These are phyloP conservation scores for Colistium nudipinnis DNA, from an alignment of 2,113 vertebrate genomes.

Conservation along the genomic window DNA sequence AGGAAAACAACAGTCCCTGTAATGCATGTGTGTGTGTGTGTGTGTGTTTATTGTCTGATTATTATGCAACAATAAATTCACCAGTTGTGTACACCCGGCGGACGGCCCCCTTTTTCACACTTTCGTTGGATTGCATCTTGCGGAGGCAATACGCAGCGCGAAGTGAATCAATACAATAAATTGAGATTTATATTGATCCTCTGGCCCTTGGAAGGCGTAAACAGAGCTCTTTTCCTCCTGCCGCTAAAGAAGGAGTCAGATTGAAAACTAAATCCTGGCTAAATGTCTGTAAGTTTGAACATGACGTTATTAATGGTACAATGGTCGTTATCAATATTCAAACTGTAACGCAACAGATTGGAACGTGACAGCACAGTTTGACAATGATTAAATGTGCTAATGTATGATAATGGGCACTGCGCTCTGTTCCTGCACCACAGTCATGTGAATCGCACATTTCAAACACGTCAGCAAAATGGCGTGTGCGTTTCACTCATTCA, in stretches of 20 bases:
- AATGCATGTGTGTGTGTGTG: constrained; percentile 50
- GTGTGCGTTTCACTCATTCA: constrained; percentile 47
- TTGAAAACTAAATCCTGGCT: background rate
- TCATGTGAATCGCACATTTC: constrained; percentile 43
- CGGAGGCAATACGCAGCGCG: constrained; percentile 35
- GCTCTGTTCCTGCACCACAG: background rate
- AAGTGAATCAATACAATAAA: constrained; percentile 71
- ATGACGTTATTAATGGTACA: background rate
- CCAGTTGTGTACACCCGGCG: constrained; percentile 20
- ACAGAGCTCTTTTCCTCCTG: constrained; percentile 27
- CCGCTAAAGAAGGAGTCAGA: constrained; percentile 37
- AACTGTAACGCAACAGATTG: constrained; percentile 29
- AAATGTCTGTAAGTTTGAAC: background rate
- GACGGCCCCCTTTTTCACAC: constrained; percentile 29
- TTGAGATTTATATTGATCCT: constrained; percentile 62
- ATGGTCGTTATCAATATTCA: background rate
- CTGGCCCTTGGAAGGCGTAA: constrained; percentile 40
- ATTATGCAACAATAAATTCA: constrained; percentile 58
- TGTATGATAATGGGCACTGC: constrained; percentile 5
- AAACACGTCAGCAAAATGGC: constrained; percentile 37
- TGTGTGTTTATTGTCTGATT: constrained; percentile 51
- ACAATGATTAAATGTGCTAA: constrained; percentile 30
- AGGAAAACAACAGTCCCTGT: constrained; percentile 57
- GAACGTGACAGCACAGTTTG: constrained; percentile 26
- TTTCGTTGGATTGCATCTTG: constrained; percentile 24